Conservation (phyloP, 2,888 invertebrate genomes). For the Xestia sexstrigata region DNA sequence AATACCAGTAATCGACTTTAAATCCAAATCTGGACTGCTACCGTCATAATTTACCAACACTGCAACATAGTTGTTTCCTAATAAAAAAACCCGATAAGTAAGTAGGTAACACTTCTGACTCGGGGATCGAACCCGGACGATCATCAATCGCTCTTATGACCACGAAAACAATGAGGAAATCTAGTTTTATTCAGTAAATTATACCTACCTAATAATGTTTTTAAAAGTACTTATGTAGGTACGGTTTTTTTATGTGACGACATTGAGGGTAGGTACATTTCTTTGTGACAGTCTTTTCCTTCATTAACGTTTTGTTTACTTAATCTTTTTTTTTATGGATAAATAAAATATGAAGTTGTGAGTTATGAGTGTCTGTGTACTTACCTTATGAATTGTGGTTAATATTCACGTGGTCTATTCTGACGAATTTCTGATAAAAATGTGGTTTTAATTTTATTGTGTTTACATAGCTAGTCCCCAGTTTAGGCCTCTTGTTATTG, state of each 20-base stretch:
- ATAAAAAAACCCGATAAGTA: neutral
- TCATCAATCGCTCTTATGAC: neutral
- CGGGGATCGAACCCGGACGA: neutral
- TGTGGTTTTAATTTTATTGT: slow-evolving; percentile 21
- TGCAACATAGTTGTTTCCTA: neutral
- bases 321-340: neutral
- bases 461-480: neutral
- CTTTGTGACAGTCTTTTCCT: slow-evolving; percentile 6
- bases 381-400: slow-evolving; percentile 8
- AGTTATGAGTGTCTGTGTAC: neutral
- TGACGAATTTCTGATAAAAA: neutral
- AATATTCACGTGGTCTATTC: neutral
- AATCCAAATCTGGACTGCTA: neutral
- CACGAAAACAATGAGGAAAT: neutral
- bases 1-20: neutral
- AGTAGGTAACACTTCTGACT: too few species aligned
- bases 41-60: neutral
- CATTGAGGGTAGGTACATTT: neutral
- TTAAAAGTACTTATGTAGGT: too few species aligned
- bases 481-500: neutral
- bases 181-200: neutral
- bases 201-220: neutral
- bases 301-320: neutral
- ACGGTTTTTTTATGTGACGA: neutral
- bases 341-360: neutral